Conservation (phyloP, 2,888 invertebrate genomes). For the Alloplasta piceator region DNA sequence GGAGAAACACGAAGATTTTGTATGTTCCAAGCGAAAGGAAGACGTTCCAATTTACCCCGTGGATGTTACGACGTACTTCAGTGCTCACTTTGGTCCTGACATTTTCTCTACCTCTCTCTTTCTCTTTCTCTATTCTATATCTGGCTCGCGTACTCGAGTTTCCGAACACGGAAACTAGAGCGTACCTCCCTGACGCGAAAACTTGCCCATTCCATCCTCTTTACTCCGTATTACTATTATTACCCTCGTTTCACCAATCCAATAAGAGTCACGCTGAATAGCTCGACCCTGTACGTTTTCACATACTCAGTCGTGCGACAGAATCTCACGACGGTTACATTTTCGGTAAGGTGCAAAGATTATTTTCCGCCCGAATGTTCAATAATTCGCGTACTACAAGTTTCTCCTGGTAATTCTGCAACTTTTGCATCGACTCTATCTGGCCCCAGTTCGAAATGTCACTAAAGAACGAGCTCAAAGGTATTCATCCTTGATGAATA, state of each 20-base stretch:
- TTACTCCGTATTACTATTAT: constrained; percentile 30
- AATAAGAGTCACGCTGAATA: constrained; percentile 27
- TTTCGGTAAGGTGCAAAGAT: not conserved
- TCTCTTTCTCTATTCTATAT: not conserved
- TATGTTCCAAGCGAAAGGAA: constrained; percentile 50
- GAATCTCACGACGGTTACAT: not conserved
- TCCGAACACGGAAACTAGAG: constrained; percentile 29
- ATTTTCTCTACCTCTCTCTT: constrained; percentile 4
- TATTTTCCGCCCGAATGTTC: not conserved
- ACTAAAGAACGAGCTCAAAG: too few species aligned
- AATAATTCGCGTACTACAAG: not conserved
- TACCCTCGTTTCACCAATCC: constrained; percentile 3
- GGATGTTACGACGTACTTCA: constrained; percentile 48
- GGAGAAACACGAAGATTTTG: constrained; percentile 47
- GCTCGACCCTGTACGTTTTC: not conserved
- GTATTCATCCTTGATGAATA: too few species aligned
- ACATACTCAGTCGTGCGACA: not conserved
- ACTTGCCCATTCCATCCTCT: not conserved
- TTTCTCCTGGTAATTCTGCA: not conserved
- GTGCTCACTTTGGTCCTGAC: constrained; percentile 32
- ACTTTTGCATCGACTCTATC: too few species aligned
- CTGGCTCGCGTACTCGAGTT: constrained; percentile 7
- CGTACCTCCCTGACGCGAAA: constrained; percentile 9
- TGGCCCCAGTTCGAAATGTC: too few species aligned
- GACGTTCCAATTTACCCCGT: constrained; percentile 49